phyloP scores from a whole-genome alignment of 1,140 invertebrate species.

The Pogonomyrmex californicus region DNA sequence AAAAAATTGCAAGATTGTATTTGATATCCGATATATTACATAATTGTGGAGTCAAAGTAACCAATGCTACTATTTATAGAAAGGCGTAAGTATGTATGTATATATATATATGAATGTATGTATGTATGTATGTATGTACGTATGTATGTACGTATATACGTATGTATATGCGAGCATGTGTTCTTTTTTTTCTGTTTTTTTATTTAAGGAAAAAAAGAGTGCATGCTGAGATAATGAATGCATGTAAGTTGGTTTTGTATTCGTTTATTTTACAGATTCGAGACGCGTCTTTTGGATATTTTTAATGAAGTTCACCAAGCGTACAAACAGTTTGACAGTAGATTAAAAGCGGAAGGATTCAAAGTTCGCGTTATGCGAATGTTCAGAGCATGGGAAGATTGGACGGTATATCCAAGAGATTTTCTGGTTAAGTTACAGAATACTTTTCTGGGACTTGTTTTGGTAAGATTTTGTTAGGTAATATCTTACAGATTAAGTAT shows the following conservation, averaged over 20 bases:
- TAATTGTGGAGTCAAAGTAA: constrained; percentile 98
- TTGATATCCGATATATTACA: constrained; percentile 98
- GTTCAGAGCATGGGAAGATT: constrained; percentile 99
- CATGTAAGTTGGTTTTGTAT: constrained; percentile 8
- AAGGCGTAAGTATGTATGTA: constrained; percentile 90
- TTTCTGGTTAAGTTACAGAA: constrained; percentile 97
- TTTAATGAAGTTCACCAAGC: constrained; percentile 94
- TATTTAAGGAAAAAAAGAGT: neutral
- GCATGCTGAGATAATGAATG: neutral
- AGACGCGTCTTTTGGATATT: constrained; percentile 94
- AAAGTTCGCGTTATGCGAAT: constrained; percentile 97
- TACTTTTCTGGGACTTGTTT: constrained; percentile 93
- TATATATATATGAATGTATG: neutral
- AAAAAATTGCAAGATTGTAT: constrained; percentile 98
- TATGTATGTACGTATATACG: too few relatives aligned
- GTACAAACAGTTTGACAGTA: constrained; percentile 93
- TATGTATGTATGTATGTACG: neutral
- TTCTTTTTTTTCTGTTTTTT: neutral
- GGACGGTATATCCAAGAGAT: constrained; percentile 98
- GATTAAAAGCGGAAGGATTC: constrained; percentile 98
- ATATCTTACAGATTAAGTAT: neutral
- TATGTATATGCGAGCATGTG: too few relatives aligned
- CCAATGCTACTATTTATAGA: constrained; percentile 98
- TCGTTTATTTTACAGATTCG: constrained; percentile 90
- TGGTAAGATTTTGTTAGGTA: constrained; percentile 72